These are phyloP conservation scores for Acanthopagrus latus DNA, from an alignment of 2,797 vertebrate genomes.

Conservation along the genomic window DNA sequence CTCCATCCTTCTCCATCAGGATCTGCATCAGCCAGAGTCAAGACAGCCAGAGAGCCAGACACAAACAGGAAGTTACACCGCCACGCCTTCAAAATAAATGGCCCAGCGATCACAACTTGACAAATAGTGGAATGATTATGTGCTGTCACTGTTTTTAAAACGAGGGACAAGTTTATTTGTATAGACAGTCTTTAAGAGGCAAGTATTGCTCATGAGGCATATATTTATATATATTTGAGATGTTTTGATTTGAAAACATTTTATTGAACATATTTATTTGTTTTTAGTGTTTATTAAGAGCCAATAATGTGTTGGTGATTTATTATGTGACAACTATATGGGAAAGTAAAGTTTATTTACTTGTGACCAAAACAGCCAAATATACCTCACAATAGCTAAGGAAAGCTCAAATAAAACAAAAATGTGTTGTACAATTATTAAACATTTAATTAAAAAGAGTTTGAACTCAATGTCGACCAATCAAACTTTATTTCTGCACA, in stretches of 20 bases:
- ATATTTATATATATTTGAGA: not conserved
- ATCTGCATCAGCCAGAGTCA: slow-evolving; percentile 46
- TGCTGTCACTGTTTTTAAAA: not conserved
- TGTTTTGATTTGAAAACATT: no score
- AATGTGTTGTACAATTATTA: no score
- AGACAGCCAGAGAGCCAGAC: slow-evolving; percentile 1
- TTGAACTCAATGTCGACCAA: not conserved
- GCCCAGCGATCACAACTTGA: not conserved
- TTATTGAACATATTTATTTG: no score
- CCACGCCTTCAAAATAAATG: slow-evolving; percentile 60
- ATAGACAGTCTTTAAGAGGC: not conserved
- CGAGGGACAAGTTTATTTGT: not conserved
- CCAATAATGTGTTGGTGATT: accelerated
- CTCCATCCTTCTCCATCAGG: slow-evolving; percentile 14
- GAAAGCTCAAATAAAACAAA: not conserved
- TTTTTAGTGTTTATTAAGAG: no score
- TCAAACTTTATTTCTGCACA: no score
- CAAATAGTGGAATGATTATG: not conserved
- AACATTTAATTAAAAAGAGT: not conserved
- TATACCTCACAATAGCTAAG: not conserved
- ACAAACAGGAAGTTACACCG: slow-evolving; percentile 30
- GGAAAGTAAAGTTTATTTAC: not conserved
- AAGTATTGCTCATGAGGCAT: not conserved
- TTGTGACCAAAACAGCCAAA: not conserved
- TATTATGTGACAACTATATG: not conserved